Evolutionary conservation across 1,140 invertebrate species (phyloP), one percentile per base, ranked within the genome.

Genomic region (Matsumurasca onukii): DNA sequence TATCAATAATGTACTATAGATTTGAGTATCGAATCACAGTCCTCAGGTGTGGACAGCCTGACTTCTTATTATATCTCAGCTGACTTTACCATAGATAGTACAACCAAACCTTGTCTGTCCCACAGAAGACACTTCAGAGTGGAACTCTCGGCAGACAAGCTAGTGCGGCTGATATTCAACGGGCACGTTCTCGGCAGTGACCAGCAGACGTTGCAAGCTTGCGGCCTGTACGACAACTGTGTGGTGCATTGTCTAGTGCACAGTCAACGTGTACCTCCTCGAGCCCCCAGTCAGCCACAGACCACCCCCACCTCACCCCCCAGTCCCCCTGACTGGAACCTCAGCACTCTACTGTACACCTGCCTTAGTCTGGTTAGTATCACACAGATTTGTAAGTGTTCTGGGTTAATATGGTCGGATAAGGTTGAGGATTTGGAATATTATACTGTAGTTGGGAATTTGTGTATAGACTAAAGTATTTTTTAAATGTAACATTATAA

Each of bases 241-340:
- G 92, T 95, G 2, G 88, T 97, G 24, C 93, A 95, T 78, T 94
- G 92, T 79, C 82, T 95, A 25, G 88, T 95, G 51, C 89, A 90
- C 73, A 84, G 85, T 45, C 82, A 80, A 30, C 78, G 83, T 30
- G 62, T 51, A 20, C 64, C 34, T 30, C 27, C 59, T n/a, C 31
- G 39, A n/a, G 27, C 48, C n/a, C 34, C 20, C 20, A 15, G 55
- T 31, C 2, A 22, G 15, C 27, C 0, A 25, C 34, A 52, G 0
- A 27, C 29, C n/a, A 39, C 45, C 17, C 30, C 5, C 57, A 25
- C 31, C 74, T 77, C 63, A 51, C 71, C 17, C 48, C 76, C 24
- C 65, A 68, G 62, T 31, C 49, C 69, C 73, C 29, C 74, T 24
- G 80, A 73, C 66, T 77, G 51, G 78, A 80, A 74, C 70, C 76